Conservation (phyloP, 2,888 invertebrate genomes). For the Nycteola revayana region DNA sequence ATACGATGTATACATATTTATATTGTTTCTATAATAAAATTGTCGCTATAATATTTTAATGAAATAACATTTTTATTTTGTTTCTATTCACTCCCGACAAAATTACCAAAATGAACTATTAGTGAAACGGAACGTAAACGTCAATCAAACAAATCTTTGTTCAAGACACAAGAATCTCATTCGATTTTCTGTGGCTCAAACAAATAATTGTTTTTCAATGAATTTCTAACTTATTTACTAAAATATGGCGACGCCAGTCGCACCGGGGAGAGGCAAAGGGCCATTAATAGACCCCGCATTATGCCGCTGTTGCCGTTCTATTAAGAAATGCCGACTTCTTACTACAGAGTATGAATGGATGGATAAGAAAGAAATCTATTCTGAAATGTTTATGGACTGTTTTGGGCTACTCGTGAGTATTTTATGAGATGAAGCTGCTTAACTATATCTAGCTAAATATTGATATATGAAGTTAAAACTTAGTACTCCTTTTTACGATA, state of each 20-base stretch:
- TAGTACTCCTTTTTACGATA: too few relatives aligned
- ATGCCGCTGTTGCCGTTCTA: slow-evolving; percentile 68
- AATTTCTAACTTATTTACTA: slow-evolving; percentile 21
- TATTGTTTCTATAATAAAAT: too few relatives aligned
- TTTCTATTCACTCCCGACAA: too few relatives aligned
- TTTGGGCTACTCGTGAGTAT: slow-evolving; percentile 67
- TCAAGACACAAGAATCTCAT: slow-evolving; percentile 10
- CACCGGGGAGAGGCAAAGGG: slow-evolving; percentile 45
- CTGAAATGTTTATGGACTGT: slow-evolving; percentile 73
- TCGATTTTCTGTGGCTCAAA: slow-evolving; percentile 13
- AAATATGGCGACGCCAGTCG: slow-evolving; percentile 38
- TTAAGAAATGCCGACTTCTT: slow-evolving; percentile 69
- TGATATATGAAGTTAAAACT: too few relatives aligned
- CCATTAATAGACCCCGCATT: slow-evolving; percentile 64
- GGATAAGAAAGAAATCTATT: slow-evolving; percentile 63
- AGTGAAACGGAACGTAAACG: too few relatives aligned
- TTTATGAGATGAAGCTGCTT: too few relatives aligned
- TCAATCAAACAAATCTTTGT: slow-evolving; percentile 5
- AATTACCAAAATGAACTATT: too few relatives aligned
- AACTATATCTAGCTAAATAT: too few relatives aligned
- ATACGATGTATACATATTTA: too few relatives aligned
- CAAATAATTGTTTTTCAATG: slow-evolving; percentile 25
- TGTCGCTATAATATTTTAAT: too few relatives aligned
- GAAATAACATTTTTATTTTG: too few relatives aligned
- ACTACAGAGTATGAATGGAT: slow-evolving; percentile 64